Evolutionary conservation across 1,140 invertebrate species (phyloP).

Genomic region (Thalassaphorura encarpata): DNA sequence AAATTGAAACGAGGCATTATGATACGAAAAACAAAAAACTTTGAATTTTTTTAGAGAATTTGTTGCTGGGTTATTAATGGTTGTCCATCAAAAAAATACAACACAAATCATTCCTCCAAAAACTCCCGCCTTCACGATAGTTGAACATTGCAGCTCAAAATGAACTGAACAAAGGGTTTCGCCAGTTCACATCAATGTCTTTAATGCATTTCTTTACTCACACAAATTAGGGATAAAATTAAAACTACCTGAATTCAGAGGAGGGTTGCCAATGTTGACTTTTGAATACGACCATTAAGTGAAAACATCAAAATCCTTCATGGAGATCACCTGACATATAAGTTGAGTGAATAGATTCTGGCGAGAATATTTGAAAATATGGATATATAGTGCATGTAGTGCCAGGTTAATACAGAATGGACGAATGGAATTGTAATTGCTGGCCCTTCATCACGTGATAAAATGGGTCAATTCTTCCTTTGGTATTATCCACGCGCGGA

Average conservation of each 20-base stretch:
- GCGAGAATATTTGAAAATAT: neutral
- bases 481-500: conserved; percentile 5
- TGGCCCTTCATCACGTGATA: neutral
- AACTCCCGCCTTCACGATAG: conserved; percentile 27
- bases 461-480: conserved; percentile 6
- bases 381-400: neutral
- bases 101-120: conserved; percentile 10
- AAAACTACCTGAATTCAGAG: conserved; percentile 63
- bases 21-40: no score
- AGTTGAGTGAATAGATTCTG: no score
- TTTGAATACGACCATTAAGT: conserved; percentile 57
- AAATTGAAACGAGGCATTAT: no score
- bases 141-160: conserved; percentile 56
- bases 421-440: neutral
- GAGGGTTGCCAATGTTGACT: conserved; percentile 59
- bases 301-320: conserved; percentile 59
- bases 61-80: neutral
- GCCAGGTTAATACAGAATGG: neutral
- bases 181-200: conserved; percentile 61
- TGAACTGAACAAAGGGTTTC: conserved; percentile 57
- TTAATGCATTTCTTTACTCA: conserved; percentile 66
- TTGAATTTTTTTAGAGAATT: neutral
- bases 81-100: neutral
- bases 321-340: conserved; percentile 61
- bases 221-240: conserved; percentile 55